Evolutionary conservation across 2,113 vertebrate species (phyloP), one percentile per base, ranked within the genome.

Genomic region (Thunnus thynnus): DNA sequence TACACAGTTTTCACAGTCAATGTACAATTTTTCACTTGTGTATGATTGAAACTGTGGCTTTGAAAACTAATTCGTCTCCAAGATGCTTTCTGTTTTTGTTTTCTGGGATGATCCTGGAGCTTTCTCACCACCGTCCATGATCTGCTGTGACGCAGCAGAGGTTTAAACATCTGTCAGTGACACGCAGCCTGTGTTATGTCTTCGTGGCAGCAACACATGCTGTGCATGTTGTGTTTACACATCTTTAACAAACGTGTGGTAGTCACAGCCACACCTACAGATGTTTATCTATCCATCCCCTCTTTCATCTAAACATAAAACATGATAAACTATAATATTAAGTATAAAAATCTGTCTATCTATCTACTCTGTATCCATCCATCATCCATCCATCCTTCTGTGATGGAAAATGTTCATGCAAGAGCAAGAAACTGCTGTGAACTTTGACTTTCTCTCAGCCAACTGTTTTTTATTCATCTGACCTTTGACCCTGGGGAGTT

Each of bases 401-500:
- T 6, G 9, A 41, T 41, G 36, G 36, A 41, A 41, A 30, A 30
- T 30, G 4, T 30, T 30, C 27, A 30, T 3, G 4, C 2, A 30
- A 30, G 36, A 36, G 36, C 36, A 8, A 41, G 6, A 41, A 41
- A 9, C 36, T 9, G 50, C n/a, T 3, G 0, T 48, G 52, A 32
- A n/a, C 68, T 50, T 18, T 48, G 51, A 48, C 41, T 12, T 32
- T 4, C 58, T 71, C 7, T 60, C 78, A 27, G 25, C 22, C 32
- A 9, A 5, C 17, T 41, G 11, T 50, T 8, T 54, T 13, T 54
- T 8, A 51, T 41, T n/a, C 11, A 65, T 60, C 1, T 60, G 12
- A 72, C 66, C 30, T 87, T 63, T 78, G 67, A 72, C 67, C 54
- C 46, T 3, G 17, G 17, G 14, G 13, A 22, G 13, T 41, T 22